A percentile compares a stretch with the other conserved stretches of the same genome.
Conservation (phyloP, 2,113 vertebrate genomes). For the Percina caprodes region DNA sequence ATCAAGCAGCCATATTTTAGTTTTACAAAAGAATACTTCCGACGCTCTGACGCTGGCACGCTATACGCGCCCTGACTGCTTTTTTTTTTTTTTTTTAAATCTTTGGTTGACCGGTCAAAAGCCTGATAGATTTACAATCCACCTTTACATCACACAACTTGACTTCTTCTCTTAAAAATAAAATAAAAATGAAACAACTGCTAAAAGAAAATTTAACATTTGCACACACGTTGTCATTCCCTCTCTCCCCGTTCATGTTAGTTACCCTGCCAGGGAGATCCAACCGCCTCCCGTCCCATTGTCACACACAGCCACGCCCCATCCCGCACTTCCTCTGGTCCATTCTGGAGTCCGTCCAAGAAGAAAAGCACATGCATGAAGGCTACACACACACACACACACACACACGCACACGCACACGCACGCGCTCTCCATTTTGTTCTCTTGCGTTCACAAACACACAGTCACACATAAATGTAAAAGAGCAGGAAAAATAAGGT, state of each 20-base stretch:
- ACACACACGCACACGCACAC: neutral
- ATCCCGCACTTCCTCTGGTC: slow-evolving; percentile 91
- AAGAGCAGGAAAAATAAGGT: slow-evolving; percentile 57
- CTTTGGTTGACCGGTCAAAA: slow-evolving; percentile 84
- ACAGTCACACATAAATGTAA: slow-evolving; percentile 37
- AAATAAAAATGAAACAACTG: slow-evolving; percentile 59
- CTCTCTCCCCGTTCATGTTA: slow-evolving; percentile 61
- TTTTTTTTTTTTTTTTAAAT: slow-evolving; percentile 52
- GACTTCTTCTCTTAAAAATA: slow-evolving; percentile 77
- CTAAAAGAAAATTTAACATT: slow-evolving; percentile 50
- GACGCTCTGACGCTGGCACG: slow-evolving; percentile 64
- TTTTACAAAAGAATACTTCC: slow-evolving; percentile 78
- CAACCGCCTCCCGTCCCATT: slow-evolving; percentile 62
- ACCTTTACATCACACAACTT: slow-evolving; percentile 68
- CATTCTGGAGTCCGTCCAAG: slow-evolving; percentile 88
- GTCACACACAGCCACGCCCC: slow-evolving; percentile 85
- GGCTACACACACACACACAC: slow-evolving; percentile 13
- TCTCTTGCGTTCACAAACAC: slow-evolving; percentile 12
- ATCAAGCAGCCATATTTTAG: slow-evolving; percentile 80
- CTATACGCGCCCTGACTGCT: slow-evolving; percentile 65
- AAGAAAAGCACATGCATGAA: slow-evolving; percentile 79
- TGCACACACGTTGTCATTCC: slow-evolving; percentile 71
- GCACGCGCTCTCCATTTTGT: neutral
- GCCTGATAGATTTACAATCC: slow-evolving; percentile 79
- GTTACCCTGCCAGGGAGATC: slow-evolving; percentile 72